Evolutionary conservation across 2,113 vertebrate genomes (phyloP), one percentile per base, ranked within the genome.

Genomic region (Trematocara stigmaticum): DNA sequence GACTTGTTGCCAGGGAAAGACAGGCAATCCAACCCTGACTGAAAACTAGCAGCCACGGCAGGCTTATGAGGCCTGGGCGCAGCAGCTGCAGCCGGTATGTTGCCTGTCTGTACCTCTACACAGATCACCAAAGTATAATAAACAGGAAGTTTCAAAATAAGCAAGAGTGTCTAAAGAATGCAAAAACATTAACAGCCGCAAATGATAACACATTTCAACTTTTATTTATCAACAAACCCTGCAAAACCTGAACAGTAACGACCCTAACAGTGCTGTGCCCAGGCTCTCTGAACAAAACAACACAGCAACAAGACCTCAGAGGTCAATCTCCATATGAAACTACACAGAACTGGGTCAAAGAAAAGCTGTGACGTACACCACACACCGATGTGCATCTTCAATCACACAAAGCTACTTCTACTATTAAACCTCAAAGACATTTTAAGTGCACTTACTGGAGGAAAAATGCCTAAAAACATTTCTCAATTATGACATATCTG

Each of bases 1-100:
- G 90, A 86, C 91, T 88, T 94, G 95, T 95, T 95, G 92, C 95
- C 92, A 92, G 91, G 94, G 90, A 89, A 89, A 93, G 89, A 92
- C 55, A 42, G 29, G 38, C 82, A 81, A 78, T 61, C 11, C 79
- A 64, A 76, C 88, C 82, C 76, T 69, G 88, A 88, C 76, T 74
- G 88, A 53, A 86, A 64, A 86, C 52, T 88, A 56, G 86, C 86
- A 71, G 66, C 55, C 71, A 6, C 9, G 61, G 83, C 64, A 84
- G 64, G 52, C 38, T 83, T 18, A 74, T 2, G 35, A 71, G 34
- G 84, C 56, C 45, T 81, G 69, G 23, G n/a, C 12, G 47, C 5
- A n/a, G 47, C 20, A 18, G 42, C 20, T 15, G 35, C 18, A 59
- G 23, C 16, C 9, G 29, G 53, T 4, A 20, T 13, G 4, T 34